These are phyloP conservation scores for Drosophila percnosoma DNA, from an alignment of 2,888 invertebrate species.

Conservation along the genomic window DNA sequence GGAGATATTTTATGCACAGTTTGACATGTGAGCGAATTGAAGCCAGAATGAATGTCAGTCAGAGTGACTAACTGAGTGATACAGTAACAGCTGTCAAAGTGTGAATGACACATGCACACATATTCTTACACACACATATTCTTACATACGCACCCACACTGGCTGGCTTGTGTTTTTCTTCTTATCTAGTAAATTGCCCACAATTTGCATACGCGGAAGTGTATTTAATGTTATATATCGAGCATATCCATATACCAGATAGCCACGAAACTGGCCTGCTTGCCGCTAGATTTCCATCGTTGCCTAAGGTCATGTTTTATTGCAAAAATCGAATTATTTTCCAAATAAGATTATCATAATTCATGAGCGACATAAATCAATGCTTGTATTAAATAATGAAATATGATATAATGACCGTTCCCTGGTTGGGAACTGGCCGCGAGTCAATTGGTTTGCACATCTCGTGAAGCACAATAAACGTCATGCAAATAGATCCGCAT, in stretches of 20 bases:
- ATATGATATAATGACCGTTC: conserved; percentile 13
- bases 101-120: conserved; percentile 46
- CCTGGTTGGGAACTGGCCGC: conserved; percentile 8
- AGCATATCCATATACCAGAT: neutral
- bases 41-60: conserved; percentile 55
- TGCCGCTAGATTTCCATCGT: conserved; percentile 11
- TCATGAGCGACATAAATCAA: conserved; percentile 57
- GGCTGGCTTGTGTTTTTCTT: conserved; percentile 23
- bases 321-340: conserved; percentile 38
- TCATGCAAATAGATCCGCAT: conserved; percentile 17
- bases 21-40: conserved; percentile 72
- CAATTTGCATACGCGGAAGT: conserved; percentile 40
- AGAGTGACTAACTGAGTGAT: conserved; percentile 68
- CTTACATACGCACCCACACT: neutral
- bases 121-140: conserved; percentile 3
- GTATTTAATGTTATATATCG: conserved; percentile 22
- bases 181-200: conserved; percentile 30
- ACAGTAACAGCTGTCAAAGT: conserved; percentile 74
- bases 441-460: conserved; percentile 31
- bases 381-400: conserved; percentile 15
- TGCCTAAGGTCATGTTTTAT: conserved; percentile 36
- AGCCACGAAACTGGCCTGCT: conserved; percentile 2
- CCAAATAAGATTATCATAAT: conserved; percentile 49
- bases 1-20: conserved; percentile 70
- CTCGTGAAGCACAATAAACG: conserved; percentile 25